These are phyloP conservation scores for Melinopterus prodromus DNA, from an alignment of 2,888 invertebrate species.

Conservation along the genomic window DNA sequence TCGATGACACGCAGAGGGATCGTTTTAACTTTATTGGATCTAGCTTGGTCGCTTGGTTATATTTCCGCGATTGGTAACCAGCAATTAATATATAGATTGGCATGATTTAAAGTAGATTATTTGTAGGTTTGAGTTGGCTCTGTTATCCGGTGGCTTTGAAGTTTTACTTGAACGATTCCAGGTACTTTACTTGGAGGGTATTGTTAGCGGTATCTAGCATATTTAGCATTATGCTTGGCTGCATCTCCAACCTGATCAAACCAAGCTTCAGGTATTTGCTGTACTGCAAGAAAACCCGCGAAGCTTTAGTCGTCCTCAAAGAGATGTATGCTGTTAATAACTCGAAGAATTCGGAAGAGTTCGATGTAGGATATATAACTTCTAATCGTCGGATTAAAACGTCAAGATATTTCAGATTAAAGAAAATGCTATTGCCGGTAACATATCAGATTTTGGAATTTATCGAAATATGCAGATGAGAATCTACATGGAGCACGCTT, in stretches of 20 bases:
- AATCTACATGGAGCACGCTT: conserved; percentile 35
- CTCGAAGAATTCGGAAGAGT: conserved; percentile 59
- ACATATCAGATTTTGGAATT: conserved; percentile 37
- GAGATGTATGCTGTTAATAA: conserved; percentile 62
- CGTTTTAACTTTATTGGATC: conserved; percentile 55
- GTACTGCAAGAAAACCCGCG: conserved; percentile 52
- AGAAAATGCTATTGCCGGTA: conserved; percentile 28
- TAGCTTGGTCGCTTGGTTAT: conserved; percentile 57
- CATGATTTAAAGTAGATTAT: neutral
- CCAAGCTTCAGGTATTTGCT: conserved; percentile 60
- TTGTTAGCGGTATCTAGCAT: conserved; percentile 58
- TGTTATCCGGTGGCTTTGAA: conserved; percentile 31
- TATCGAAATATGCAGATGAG: conserved; percentile 32
- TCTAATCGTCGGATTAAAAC: conserved; percentile 6
- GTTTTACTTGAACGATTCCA: conserved; percentile 33
- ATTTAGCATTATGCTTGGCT: conserved; percentile 56
- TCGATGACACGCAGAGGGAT: conserved; percentile 56
- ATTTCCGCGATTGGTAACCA: conserved; percentile 50
- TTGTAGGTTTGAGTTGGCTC: conserved; percentile 33
- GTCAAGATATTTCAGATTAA: conserved; percentile 30
- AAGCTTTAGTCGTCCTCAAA: conserved; percentile 57
- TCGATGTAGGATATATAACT: conserved; percentile 48
- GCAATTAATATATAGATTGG: neutral
- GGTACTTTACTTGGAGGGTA: conserved; percentile 58
- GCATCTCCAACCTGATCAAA: conserved; percentile 58